Percentiles rank a stretch among this genome's conserved stretches.
Evolutionary conservation across 2,113 vertebrate species (phyloP).

Genomic region (Syngnathoides biaculeatus): DNA sequence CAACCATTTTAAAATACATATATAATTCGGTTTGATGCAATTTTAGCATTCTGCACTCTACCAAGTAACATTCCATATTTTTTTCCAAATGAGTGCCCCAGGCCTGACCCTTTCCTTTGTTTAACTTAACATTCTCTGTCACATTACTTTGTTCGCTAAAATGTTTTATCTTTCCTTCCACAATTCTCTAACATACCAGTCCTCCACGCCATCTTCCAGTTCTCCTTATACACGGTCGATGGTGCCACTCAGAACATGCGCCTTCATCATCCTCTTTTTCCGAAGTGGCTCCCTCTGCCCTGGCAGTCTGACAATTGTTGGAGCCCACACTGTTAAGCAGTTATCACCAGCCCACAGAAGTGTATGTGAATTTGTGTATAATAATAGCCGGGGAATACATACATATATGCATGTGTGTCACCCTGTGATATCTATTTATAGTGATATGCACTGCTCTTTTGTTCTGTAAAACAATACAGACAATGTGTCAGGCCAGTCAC

Average conservation of each 20-base stretch:
- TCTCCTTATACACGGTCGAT: constrained; percentile 66
- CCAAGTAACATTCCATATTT: constrained; percentile 30
- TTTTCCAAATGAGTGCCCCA: constrained; percentile 38
- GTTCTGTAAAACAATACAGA: constrained; percentile 68
- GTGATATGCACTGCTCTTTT: constrained; percentile 50
- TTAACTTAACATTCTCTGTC: constrained; percentile 39
- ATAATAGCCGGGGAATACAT: constrained; percentile 46
- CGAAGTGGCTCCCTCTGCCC: constrained; percentile 57
- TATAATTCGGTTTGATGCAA: neutral
- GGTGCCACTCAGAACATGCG: constrained; percentile 65
- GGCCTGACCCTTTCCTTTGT: constrained; percentile 16
- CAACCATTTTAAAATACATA: too few species aligned
- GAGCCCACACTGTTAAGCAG: constrained; percentile 67
- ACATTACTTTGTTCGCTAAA: constrained; percentile 7
- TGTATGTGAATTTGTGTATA: constrained; percentile 39
- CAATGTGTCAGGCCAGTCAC: constrained; percentile 61
- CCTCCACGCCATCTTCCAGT: constrained; percentile 61
- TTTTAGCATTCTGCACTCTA: constrained; percentile 4
- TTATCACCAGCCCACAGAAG: constrained; percentile 71
- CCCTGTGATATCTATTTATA: constrained; percentile 46
- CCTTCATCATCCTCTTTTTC: constrained; percentile 61
- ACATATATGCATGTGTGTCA: constrained; percentile 43
- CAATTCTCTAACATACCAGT: constrained; percentile 28
- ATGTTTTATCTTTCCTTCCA: constrained; percentile 46
- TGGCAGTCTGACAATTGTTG: constrained; percentile 71